Conservation (phyloP, 2,113 vertebrate species). For the Rostratula benghalensis region DNA sequence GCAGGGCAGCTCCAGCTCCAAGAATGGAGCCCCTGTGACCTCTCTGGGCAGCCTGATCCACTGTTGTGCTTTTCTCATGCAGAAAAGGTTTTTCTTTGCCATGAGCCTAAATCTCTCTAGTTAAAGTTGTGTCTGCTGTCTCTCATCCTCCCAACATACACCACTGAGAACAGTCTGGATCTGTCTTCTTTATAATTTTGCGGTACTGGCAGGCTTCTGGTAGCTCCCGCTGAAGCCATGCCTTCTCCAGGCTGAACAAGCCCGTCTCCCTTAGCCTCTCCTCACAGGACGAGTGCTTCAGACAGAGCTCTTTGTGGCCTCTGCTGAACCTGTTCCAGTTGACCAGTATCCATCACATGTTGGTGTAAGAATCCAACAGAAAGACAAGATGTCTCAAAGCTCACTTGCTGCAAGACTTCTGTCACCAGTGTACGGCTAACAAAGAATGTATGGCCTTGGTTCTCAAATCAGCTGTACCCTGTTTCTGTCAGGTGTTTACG, state of each 20-base stretch:
- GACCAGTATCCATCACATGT: not conserved
- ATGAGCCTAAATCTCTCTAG: not conserved
- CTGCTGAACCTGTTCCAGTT: not conserved
- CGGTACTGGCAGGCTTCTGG: not conserved
- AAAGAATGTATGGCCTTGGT: too few relatives aligned
- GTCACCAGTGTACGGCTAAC: too few relatives aligned
- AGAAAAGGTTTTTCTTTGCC: not conserved
- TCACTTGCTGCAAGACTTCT: too few relatives aligned
- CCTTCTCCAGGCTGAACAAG: not conserved
- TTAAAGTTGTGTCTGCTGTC: not conserved
- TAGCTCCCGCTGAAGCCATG: not conserved
- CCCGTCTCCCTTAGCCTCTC: not conserved
- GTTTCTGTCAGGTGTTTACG: too few relatives aligned
- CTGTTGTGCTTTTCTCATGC: not conserved
- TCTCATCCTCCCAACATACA: not conserved
- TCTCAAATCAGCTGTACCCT: too few relatives aligned
- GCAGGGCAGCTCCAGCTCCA: not conserved
- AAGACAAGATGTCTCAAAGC: too few relatives aligned
- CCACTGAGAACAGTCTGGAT: not conserved
- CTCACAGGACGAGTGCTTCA: not conserved
- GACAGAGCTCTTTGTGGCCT: not conserved
- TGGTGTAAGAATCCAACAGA: too few relatives aligned
- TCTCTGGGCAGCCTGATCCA: not conserved
- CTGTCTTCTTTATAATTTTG: not conserved
- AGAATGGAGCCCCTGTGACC: not conserved